Evolutionary conservation across 64 coral and sea anemone species (phyloP), one percentile per base, ranked within the genome.

Genomic region (Acropora tenuis): DNA sequence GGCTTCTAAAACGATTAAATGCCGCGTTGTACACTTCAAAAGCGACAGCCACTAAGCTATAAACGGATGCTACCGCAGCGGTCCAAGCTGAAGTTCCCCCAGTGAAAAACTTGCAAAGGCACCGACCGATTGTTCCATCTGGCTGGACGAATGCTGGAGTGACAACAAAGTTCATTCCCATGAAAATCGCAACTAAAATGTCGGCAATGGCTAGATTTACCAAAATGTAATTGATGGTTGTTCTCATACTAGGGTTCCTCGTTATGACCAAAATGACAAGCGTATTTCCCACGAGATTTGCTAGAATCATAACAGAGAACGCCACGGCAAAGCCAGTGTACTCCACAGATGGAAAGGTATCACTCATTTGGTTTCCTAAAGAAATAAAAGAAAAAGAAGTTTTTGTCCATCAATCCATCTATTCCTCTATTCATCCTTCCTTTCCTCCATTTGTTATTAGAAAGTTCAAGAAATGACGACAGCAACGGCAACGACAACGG

Each of bases 161-260:
- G 68, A 83, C 43, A 3, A 83, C 80, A 5, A 83, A 83, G 41
- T 83, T 83, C 20, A 83, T 47, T 11, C 77, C 89, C 20, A 90
- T 90, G 42, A 90, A 90, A 43, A 90, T 82, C 2, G 77, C 89
- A 1, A 90, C 89, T 42, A 55, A 7, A 12, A 90, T 90, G 20
- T 90, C 89, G 7, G 89, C 89, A 41, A 90, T 43, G 10, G 89
- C 89, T 45, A 90, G 68, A 63, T 90, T 90, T 2, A 82, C 78
- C 89, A 90, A 53, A 7, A 90, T 20, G 52, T 90, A 82, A 78
- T 90, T 90, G 78, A 90, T 90, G 40, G 89, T 15, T 74, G 89
- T 90, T 74, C 68, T 72, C 89, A 90, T 90, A 65, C 19, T 57
- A 2, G 43, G 66, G 61, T 79, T 90, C 6, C 69, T 82, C 5